Base-by-base conservation (phyloP, 1,140 invertebrate species). In the Drosophila pectinifera region DNA sequence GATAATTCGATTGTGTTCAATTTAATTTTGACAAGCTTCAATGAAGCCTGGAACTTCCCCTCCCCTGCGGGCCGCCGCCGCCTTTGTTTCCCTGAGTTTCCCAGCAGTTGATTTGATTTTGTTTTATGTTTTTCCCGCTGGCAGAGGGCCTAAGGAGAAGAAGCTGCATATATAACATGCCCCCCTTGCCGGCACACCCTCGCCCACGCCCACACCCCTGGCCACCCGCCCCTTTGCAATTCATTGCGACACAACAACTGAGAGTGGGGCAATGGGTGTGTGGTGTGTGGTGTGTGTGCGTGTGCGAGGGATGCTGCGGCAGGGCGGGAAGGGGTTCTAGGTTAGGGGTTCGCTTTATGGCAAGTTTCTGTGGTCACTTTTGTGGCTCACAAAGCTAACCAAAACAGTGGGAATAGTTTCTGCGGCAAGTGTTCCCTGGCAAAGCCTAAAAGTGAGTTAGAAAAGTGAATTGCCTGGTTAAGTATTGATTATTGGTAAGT, bases 21-120 rank as follows among this genome's bases (percentile, higher is more conserved):
- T 91, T 91, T 91, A 91, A 91, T 91, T 91, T 91, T 91, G 90
- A 91, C 90, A 91, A 91, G 90, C 90, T 91, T 86, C 90, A 85
- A 75, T 91, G 83, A 70, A 70, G 68, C 65, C 65, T 31, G 46
- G 68, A 31, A 70, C 55, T 45, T 42, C 20, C 34, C 24, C 10
- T 13, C 28, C 36, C 57, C 16, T 46, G 45, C 45, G 7, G 22
- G 11, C 28, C 10, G 20, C 18, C 10, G 20, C 18, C 20, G 64
- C 70, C 38, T 62, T 59, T 54, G 46, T 42, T 18, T 28, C 18
- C 49, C 31, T 48, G 67, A 45, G 43, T 39, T 55, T 51, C 28
- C 67, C 64, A 56, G 28, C 65, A 73, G 72, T 88, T 88, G 83
- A 88, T 89, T 88, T 88, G 83, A 88, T 88, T 88, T 89, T 88